Conservation (phyloP, 2,888 invertebrate genomes). For the Dryobotodes eremita region DNA sequence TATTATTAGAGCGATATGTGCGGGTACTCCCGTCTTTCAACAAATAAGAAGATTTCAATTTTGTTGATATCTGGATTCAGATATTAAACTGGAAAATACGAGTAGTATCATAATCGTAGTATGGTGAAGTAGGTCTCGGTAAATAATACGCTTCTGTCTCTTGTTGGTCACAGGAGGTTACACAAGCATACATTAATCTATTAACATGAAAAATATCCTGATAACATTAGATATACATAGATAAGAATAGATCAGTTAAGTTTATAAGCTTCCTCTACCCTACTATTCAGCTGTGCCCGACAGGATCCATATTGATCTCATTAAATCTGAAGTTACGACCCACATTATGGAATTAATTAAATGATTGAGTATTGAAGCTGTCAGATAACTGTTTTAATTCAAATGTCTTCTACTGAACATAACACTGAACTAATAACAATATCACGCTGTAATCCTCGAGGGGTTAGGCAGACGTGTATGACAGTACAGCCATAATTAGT, state of each 20-base stretch:
- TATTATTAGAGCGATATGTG: slow-evolving; percentile 2
- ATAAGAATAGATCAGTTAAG: too few species aligned
- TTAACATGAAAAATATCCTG: neutral
- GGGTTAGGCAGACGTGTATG: neutral
- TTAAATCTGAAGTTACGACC: neutral
- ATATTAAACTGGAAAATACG: neutral
- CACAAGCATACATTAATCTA: neutral
- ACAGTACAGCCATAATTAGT: neutral
- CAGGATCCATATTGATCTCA: neutral
- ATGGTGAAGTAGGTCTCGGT: neutral
- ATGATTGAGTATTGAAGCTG: too few species aligned
- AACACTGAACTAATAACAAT: too few species aligned
- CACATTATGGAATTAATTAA: too few species aligned
- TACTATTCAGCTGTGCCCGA: too few species aligned
- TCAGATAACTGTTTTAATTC: too few species aligned
- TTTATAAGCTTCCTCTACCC: too few species aligned
- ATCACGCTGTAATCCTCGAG: too few species aligned
- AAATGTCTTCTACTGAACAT: too few species aligned
- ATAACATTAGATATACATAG: too few species aligned
- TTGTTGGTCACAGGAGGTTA: neutral
- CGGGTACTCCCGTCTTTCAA: neutral
- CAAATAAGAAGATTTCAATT: slow-evolving; percentile 11
- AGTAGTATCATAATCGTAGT: neutral
- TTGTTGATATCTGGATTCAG: slow-evolving; percentile 8
- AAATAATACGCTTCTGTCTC: neutral